Evolutionary conservation across 2,113 vertebrate genomes (phyloP).

Genomic region (Cryptotis parvus): DNA sequence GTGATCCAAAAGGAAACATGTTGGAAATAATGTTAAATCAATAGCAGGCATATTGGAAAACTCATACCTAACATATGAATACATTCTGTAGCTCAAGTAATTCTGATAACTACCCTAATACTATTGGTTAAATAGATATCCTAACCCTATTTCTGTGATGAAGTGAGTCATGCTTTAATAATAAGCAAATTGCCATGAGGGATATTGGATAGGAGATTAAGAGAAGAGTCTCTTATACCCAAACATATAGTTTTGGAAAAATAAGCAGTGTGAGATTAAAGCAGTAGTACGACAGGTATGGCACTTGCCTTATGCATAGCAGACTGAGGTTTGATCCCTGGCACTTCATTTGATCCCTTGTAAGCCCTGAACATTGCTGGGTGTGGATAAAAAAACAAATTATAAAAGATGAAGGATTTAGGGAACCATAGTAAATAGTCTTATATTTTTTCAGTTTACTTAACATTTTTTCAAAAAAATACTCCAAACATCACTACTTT

Average conservation of each 20-base stretch:
- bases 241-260: background rate
- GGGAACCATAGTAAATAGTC: background rate
- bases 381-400: too few relatives aligned
- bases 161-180: background rate
- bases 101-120: background rate
- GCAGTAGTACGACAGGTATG: too few relatives aligned
- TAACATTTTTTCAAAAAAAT: background rate
- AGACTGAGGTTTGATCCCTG: too few relatives aligned
- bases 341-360: too few relatives aligned
- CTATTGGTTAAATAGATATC: background rate
- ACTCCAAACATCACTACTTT: background rate
- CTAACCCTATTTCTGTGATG: background rate
- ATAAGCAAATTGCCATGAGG: background rate
- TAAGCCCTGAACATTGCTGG: too few relatives aligned
- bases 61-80: background rate
- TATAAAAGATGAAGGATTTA: background rate
- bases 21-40: background rate
- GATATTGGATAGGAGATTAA: background rate
- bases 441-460: background rate
- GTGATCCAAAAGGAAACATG: background rate
- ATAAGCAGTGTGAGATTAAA: background rate
- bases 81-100: background rate
- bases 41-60: background rate
- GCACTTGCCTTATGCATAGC: too few relatives aligned
- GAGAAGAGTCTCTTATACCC: rapidly evolving